These are phyloP conservation scores for Hyaena hyaena DNA, from an alignment of 2,113 vertebrate species.

Conservation along the genomic window DNA sequence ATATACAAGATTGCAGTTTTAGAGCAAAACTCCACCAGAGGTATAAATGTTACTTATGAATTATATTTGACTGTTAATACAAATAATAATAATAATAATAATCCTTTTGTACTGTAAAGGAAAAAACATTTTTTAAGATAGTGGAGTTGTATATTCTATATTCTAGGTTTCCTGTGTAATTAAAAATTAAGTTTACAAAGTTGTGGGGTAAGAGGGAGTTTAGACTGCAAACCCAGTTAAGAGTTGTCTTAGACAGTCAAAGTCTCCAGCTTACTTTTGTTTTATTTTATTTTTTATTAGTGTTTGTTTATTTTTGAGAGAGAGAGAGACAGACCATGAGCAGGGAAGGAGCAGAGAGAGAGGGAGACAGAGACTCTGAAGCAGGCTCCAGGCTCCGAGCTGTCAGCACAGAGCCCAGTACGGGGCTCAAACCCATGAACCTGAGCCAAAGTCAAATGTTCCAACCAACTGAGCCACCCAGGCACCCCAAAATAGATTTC, in stretches of 20 bases:
- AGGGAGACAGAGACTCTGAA: no score
- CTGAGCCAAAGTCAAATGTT: neutral
- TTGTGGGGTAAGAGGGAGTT: neutral
- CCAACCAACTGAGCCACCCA: no score
- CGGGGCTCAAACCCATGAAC: no score
- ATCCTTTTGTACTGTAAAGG: neutral
- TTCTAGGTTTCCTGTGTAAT: neutral
- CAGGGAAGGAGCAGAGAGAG: no score
- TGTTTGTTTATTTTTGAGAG: no score
- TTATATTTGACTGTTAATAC: constrained; percentile 9
- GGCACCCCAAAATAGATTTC: neutral
- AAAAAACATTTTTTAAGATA: constrained; percentile 23
- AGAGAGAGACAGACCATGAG: no score
- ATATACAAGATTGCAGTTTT: constrained; percentile 92
- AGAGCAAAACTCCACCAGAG: constrained; percentile 88
- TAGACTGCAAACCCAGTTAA: neutral
- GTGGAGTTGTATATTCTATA: neutral
- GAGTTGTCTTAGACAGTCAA: constrained; percentile 7
- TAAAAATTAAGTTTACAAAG: constrained; percentile 52
- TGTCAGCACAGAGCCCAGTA: no score
- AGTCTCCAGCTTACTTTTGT: neutral
- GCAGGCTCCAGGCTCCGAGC: no score
- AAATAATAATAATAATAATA: constrained; percentile 27
- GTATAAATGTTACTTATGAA: constrained; percentile 78
- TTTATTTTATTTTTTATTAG: no score